phyloP scores from a whole-genome alignment of 2,797 vertebrate species.

The Brachymystax lenok region DNA sequence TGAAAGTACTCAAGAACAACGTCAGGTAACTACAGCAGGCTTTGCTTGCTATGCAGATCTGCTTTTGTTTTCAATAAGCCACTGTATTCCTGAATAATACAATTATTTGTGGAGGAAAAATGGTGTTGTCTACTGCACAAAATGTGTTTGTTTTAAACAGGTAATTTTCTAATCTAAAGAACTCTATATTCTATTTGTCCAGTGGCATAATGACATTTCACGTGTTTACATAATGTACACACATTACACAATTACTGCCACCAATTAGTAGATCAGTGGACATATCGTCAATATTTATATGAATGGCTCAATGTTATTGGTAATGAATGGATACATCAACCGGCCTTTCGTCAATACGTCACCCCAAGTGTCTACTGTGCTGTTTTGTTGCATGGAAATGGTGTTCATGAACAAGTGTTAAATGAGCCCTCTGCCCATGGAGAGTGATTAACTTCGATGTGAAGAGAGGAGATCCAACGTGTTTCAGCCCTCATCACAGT shows the following conservation, averaged over 20 bases:
- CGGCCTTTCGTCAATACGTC: not conserved
- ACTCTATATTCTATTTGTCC: too few relatives aligned
- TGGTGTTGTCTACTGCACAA: too few relatives aligned
- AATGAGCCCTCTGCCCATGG: conserved; percentile 27
- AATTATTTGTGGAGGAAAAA: not conserved
- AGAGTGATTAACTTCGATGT: conserved; percentile 34
- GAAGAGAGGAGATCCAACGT: conserved; percentile 40
- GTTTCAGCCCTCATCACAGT: conserved; percentile 37
- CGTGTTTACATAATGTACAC: too few relatives aligned
- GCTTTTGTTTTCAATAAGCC: not conserved
- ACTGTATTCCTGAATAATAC: not conserved
- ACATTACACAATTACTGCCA: too few relatives aligned
- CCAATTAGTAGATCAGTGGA: too few relatives aligned
- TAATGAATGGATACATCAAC: conserved; percentile 22
- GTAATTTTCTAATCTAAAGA: too few relatives aligned
- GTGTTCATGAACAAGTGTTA: not conserved
- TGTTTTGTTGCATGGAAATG: not conserved
- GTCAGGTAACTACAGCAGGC: conserved; percentile 81
- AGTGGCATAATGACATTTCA: too few relatives aligned
- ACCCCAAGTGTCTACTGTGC: not conserved
- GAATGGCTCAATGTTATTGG: conserved; percentile 6
- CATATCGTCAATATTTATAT: not conserved
- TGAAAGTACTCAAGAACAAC: conserved; percentile 97
- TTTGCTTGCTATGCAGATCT: not conserved
- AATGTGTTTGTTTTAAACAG: too few relatives aligned